Evolutionary conservation across 37 sponge, comb jelly and placozoan species (phyloP).

Genomic region (Haliclona indistincta): DNA sequence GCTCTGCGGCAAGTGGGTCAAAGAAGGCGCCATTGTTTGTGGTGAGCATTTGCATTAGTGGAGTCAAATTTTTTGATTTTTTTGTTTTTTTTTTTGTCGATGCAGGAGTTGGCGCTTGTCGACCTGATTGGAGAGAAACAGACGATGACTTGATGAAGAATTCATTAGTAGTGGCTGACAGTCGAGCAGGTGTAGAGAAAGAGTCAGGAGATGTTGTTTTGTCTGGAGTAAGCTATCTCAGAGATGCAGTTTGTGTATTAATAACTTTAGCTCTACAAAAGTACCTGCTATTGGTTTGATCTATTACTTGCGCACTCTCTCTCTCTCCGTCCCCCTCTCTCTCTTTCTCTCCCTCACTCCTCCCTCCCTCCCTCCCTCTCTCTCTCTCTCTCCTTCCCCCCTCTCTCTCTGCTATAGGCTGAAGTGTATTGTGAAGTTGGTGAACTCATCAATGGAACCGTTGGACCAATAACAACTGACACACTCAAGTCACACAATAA

Average conservation of each 20-base stretch:
- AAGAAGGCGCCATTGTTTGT: slow-evolving; percentile 83
- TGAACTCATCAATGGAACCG: slow-evolving; percentile 64
- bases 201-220: slow-evolving; percentile 91
- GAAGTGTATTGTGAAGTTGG: slow-evolving; percentile 75
- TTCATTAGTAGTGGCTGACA: slow-evolving; percentile 80
- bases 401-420: too few species aligned
- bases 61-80: neutral
- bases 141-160: slow-evolving; percentile 89
- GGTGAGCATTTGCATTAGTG: slow-evolving; percentile 29
- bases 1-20: slow-evolving; percentile 82
- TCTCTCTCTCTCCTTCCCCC: neutral
- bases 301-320: too few species aligned
- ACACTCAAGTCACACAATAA: slow-evolving; percentile 48
- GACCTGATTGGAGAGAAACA: slow-evolving; percentile 75
- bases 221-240: too few species aligned
- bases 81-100: too few species aligned
- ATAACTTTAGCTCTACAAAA: too few species aligned
- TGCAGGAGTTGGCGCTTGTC: slow-evolving; percentile 88
- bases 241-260: too few species aligned
- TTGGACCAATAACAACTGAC: slow-evolving; percentile 16
- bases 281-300: too few species aligned
- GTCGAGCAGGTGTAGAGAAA: slow-evolving; percentile 67
- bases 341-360: neutral
- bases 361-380: neutral
- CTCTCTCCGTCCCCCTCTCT: neutral